Percentiles rank a stretch among this genome's conserved stretches.
Evolutionary conservation across 92 coral and sea anemone species (phyloP).

Genomic region (Pocillopora meandrina): DNA sequence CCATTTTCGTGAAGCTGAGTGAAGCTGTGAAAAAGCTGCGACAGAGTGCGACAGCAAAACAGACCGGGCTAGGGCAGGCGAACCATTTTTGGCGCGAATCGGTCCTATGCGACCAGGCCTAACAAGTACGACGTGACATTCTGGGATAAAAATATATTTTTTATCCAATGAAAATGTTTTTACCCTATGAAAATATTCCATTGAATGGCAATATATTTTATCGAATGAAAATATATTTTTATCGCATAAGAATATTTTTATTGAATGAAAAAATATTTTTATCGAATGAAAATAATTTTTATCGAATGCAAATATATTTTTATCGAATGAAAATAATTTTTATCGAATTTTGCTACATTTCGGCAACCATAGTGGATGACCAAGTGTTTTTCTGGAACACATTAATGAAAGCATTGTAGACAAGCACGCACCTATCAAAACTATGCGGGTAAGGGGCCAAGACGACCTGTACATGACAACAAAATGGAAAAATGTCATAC

Average conservation of each 20-base stretch:
- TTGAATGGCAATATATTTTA: not conserved
- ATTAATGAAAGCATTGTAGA: too few species aligned
- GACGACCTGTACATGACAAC: too few species aligned
- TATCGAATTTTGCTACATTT: slow-evolving; percentile 47
- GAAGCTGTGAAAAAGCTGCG: slow-evolving; percentile 24
- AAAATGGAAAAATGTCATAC: too few species aligned
- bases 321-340: slow-evolving; percentile 11
- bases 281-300: too few species aligned
- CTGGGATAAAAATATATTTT: not conserved
- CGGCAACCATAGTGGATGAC: too few species aligned
- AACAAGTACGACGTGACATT: not conserved
- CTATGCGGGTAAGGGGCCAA: too few species aligned
- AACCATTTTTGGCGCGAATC: slow-evolving; percentile 5
- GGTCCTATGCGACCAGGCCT: not conserved
- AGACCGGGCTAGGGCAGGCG: slow-evolving; percentile 10
- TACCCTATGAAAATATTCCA: not conserved
- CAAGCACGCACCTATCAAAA: too few species aligned
- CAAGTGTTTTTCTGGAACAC: too few species aligned
- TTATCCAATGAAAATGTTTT: not conserved
- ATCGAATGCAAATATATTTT: not conserved
- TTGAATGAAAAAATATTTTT: not conserved
- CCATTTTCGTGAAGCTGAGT: slow-evolving; percentile 21
- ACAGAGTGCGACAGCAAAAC: slow-evolving; percentile 14
- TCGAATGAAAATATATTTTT: not conserved
- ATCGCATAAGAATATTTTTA: not conserved